Evolutionary conservation across 2,113 vertebrate species (phyloP).

Genomic region (Natator depressus): DNA sequence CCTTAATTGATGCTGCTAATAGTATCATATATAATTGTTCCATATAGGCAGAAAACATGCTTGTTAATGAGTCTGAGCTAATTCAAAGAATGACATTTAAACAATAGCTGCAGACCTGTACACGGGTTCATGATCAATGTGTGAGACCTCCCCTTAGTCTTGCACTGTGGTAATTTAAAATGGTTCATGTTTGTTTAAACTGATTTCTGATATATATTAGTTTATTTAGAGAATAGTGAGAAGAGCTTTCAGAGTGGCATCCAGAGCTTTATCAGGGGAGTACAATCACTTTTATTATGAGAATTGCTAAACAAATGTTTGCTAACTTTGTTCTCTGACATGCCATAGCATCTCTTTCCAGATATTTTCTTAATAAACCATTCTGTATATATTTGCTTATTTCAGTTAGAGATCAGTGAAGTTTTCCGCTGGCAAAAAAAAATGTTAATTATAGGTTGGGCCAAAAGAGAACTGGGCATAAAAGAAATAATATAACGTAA

Average conservation of each 20-base stretch:
- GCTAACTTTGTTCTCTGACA: background rate
- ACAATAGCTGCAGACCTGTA: slow-evolving; percentile 7
- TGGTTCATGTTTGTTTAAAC: background rate
- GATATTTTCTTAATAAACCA: background rate
- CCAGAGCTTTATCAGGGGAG: background rate
- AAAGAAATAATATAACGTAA: background rate
- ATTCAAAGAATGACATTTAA: slow-evolving; percentile 43
- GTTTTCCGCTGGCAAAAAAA: background rate
- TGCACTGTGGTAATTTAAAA: background rate
- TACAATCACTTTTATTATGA: background rate
- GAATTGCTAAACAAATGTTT: background rate
- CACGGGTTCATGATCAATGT: slow-evolving; percentile 8
- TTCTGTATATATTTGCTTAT: background rate
- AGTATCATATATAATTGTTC: slow-evolving; percentile 78
- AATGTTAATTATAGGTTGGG: accelerated
- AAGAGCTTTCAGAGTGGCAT: background rate
- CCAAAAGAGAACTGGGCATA: background rate
- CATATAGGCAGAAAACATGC: slow-evolving; percentile 42
- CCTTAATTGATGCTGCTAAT: slow-evolving; percentile 78
- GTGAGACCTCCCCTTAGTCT: background rate
- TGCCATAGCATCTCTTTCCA: background rate
- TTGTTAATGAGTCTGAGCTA: slow-evolving; percentile 70
- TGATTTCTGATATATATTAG: background rate
- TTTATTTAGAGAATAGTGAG: background rate
- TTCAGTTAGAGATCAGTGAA: background rate